Conservation (phyloP, 2,888 invertebrate genomes). For the Slavum lentiscoides region DNA sequence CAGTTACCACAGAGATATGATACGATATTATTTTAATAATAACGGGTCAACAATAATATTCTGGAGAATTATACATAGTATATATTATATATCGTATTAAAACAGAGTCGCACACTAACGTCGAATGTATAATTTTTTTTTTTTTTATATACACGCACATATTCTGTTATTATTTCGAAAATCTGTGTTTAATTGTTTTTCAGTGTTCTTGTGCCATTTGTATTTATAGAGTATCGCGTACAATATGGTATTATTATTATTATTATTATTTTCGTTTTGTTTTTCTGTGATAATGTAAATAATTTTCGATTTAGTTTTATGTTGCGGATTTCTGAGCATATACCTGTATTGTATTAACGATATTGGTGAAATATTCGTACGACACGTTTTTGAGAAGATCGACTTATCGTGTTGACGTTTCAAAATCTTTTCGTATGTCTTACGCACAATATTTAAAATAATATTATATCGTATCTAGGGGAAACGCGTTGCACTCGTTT, state of each 20-base stretch:
- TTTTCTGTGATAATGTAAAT: constrained; percentile 53
- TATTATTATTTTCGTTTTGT: constrained; percentile 23
- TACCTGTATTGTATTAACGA: background rate
- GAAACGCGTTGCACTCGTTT: background rate
- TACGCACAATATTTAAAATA: background rate
- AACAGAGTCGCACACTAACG: background rate
- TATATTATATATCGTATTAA: background rate
- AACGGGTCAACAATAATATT: background rate
- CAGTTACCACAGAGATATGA: constrained; percentile 39
- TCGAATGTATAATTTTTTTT: background rate
- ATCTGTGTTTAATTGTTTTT: background rate
- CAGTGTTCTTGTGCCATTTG: constrained; percentile 11
- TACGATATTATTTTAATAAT: background rate
- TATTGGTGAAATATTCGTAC: too few species aligned
- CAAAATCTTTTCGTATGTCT: background rate
- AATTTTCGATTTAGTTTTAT: constrained; percentile 24
- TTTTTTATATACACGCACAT: constrained; percentile 3
- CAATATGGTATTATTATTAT: background rate
- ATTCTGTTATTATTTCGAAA: constrained; percentile 17
- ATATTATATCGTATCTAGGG: background rate
- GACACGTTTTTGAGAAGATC: background rate
- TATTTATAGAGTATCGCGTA: background rate
- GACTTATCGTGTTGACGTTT: background rate
- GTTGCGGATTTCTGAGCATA: background rate
- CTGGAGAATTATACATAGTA: background rate